A percentile compares a stretch with the other conserved stretches of the same genome.
Evolutionary conservation across 2,888 invertebrate species (phyloP).

Genomic region (Ferrisia virgata): DNA sequence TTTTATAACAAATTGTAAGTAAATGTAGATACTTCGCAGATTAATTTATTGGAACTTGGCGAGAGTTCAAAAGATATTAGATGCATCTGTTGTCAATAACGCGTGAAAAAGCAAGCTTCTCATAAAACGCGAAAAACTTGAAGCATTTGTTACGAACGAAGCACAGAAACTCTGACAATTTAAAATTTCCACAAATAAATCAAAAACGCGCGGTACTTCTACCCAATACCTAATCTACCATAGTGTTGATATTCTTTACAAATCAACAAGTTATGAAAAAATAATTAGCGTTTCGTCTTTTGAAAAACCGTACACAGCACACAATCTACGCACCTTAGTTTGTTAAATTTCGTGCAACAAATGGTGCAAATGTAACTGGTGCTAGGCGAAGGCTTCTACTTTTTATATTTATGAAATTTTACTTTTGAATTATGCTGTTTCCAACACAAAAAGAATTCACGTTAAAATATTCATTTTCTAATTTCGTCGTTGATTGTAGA

Average conservation of each 20-base stretch:
- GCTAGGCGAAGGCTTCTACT: no score
- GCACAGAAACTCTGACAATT: background rate
- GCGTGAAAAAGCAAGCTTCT: background rate
- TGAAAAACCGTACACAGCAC: no score
- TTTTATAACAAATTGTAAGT: background rate
- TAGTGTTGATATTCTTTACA: background rate
- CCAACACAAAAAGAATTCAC: background rate
- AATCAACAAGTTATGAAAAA: constrained; percentile 30
- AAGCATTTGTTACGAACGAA: background rate
- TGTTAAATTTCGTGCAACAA: background rate
- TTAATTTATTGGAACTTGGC: constrained; percentile 1
- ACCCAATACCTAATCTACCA: no score
- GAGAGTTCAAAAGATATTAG: constrained; percentile 11
- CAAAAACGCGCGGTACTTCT: background rate
- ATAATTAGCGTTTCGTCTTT: constrained; percentile 8
- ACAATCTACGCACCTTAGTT: background rate
- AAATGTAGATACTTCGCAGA: background rate
- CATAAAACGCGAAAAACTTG: background rate
- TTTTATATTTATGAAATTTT: background rate
- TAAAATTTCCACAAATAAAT: constrained; percentile 13
- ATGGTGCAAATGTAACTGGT: background rate
- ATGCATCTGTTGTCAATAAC: constrained; percentile 5
- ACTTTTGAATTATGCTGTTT: background rate
- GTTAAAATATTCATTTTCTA: constrained; percentile 24
- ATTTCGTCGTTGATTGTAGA: background rate